Evolutionary conservation across 2,888 invertebrate species (phyloP).

Genomic region (Idaea biselata): DNA sequence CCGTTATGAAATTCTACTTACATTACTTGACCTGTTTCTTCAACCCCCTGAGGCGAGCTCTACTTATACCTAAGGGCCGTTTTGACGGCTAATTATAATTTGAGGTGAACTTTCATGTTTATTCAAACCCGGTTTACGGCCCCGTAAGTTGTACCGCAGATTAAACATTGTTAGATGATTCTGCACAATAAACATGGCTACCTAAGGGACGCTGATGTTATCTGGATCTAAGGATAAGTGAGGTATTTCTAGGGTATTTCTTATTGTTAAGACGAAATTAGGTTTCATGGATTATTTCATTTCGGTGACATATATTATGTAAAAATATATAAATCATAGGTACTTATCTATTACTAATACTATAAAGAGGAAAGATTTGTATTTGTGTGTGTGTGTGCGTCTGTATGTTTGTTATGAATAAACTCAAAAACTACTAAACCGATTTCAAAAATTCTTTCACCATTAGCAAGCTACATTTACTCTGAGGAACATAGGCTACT

Average conservation of each 20-base stretch:
- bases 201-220: constrained; percentile 2
- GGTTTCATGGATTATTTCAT: too few relatives aligned
- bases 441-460: too few relatives aligned
- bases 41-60: constrained; percentile 41
- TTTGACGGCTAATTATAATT: constrained; percentile 48
- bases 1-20: constrained; percentile 44
- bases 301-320: too few relatives aligned
- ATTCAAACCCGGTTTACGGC: constrained; percentile 36
- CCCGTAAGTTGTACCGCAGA: constrained; percentile 27
- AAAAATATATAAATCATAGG: too few relatives aligned
- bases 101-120: constrained; percentile 38
- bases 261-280: too few relatives aligned
- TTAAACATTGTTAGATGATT: constrained; percentile 29
- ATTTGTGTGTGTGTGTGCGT: too few relatives aligned
- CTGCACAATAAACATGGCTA: constrained; percentile 23
- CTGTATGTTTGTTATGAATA: too few relatives aligned
- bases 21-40: constrained; percentile 60
- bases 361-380: too few relatives aligned
- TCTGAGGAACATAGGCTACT: too few relatives aligned
- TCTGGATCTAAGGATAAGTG: background rate
- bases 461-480: too few relatives aligned
- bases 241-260: background rate
- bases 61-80: constrained; percentile 32
- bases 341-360: too few relatives aligned
- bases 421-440: too few relatives aligned